Evolutionary conservation across 2,797 vertebrate species (phyloP).

Genomic region (Alfaro cultratus): DNA sequence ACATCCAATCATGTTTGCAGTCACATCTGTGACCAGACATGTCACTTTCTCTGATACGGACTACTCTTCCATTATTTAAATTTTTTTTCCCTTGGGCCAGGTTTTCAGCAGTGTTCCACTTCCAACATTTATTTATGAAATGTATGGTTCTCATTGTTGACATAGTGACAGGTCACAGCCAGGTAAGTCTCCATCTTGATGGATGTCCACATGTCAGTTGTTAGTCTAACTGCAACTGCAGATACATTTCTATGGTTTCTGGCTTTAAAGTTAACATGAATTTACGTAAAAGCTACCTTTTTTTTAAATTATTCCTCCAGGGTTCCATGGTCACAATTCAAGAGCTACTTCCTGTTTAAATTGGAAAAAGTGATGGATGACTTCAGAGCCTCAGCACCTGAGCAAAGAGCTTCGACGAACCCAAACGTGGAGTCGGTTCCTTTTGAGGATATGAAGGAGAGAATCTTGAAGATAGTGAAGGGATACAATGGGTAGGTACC

Average conservation of each 20-base stretch:
- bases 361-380: slow-evolving; percentile 99
- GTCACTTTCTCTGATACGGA: neutral
- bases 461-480: slow-evolving; percentile 97
- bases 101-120: slow-evolving; percentile 10
- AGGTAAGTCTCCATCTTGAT: neutral
- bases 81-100: neutral
- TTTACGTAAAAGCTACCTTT: neutral
- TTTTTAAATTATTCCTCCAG: slow-evolving; percentile 66
- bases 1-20: slow-evolving; percentile 3
- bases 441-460: slow-evolving; percentile 98
- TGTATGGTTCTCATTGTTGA: neutral
- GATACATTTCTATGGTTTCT: neutral
- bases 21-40: slow-evolving; percentile 6
- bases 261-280: neutral
- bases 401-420: slow-evolving; percentile 92
- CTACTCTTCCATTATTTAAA: slow-evolving; percentile 3
- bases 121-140: neutral
- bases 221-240: neutral
- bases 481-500: slow-evolving; percentile 94
- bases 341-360: slow-evolving; percentile 98
- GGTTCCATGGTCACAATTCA: slow-evolving; percentile 98
- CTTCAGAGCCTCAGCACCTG: slow-evolving; percentile 93
- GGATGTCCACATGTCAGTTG: slow-evolving; percentile 1
- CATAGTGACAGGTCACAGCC: slow-evolving; percentile 8
- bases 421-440: slow-evolving; percentile 98